Conservation (phyloP, 2,113 vertebrate species). For the Antidorcas marsupialis region DNA sequence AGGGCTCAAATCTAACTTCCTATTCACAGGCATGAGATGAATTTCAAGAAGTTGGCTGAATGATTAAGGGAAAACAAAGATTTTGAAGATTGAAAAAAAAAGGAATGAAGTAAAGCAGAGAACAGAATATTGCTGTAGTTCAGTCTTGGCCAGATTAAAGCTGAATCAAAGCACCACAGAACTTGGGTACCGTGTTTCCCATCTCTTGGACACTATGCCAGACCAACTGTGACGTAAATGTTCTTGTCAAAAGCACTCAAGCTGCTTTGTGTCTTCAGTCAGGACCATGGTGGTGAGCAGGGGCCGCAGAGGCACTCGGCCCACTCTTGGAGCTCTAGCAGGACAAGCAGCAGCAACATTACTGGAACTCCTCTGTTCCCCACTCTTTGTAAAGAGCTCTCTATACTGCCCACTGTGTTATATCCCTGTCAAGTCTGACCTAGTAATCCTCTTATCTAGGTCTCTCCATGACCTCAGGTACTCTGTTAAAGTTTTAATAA, state of each 20-base stretch:
- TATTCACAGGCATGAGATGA: not conserved
- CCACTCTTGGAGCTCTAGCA: not conserved
- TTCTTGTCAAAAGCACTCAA: not conserved
- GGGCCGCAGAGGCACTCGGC: not conserved
- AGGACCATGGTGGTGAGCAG: rapidly evolving
- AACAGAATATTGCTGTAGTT: not conserved
- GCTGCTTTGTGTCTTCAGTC: not conserved
- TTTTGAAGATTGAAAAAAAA: not conserved
- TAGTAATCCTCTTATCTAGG: not conserved
- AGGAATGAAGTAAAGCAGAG: not conserved
- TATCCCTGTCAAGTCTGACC: not conserved
- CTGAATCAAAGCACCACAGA: not conserved
- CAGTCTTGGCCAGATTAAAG: not conserved
- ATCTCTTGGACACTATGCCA: not conserved
- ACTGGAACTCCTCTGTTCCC: not conserved
- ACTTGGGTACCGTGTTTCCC: not conserved
- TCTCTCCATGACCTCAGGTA: not conserved
- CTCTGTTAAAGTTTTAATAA: not conserved
- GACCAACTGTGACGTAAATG: not conserved
- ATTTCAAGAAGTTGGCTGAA: not conserved
- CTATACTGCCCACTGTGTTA: not conserved
- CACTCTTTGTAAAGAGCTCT: not conserved
- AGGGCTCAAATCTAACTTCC: not conserved
- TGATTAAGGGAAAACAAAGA: not conserved
- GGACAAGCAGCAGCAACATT: not conserved